Base-by-base conservation (phyloP, 1,140 invertebrate genomes). In the Drosophila parabipectinata region DNA sequence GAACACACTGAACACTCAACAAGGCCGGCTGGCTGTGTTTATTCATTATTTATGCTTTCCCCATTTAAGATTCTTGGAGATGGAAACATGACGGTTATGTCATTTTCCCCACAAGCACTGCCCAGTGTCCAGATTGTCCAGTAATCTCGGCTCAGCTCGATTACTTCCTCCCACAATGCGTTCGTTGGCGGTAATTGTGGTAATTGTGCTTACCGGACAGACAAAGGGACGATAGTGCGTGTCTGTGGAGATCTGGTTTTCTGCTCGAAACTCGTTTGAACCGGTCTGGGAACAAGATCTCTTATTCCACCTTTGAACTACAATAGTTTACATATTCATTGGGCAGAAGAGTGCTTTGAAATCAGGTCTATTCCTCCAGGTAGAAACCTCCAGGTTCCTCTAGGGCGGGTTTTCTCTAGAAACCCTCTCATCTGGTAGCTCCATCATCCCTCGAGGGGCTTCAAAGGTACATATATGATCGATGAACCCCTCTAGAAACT, bases 141-240 rank as follows among this genome's bases (percentile, higher is more conserved):
- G n/a, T n/a, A 79, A 79, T 80, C 73, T 73, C 64, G 68, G 18
- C 60, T 75, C 72, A 76, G 44, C 72, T 82, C 58, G 60, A 52
- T 83, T 81, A 85, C 84, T 85, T 79, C 83, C 77, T 80, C 74
- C 73, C 78, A 68, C 82, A 87, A 81, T 63, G 72, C 61, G 47
- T 62, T 61, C 41, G 63, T 1, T n/a, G 2, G 26, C 1, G 56
- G 62, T 69, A 83, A 84, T 79, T 76, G 50, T 52, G 62, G 76
- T 79, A 87, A 85, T 85, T 85, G 82, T 85, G 82, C 72, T 72
- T 57, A 59, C 66, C 55, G 48, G 48, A 52, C 81, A 69, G 59
- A 80, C 66, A 74, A 77, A 69, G 64, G 74, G 78, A 56, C 63
- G 32, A 28, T 58, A 18, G 41, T 30, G 21, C 52, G 28, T 58